phyloP scores from a whole-genome alignment of 2,888 invertebrate genomes.

The Temnothorax unifasciatus region DNA sequence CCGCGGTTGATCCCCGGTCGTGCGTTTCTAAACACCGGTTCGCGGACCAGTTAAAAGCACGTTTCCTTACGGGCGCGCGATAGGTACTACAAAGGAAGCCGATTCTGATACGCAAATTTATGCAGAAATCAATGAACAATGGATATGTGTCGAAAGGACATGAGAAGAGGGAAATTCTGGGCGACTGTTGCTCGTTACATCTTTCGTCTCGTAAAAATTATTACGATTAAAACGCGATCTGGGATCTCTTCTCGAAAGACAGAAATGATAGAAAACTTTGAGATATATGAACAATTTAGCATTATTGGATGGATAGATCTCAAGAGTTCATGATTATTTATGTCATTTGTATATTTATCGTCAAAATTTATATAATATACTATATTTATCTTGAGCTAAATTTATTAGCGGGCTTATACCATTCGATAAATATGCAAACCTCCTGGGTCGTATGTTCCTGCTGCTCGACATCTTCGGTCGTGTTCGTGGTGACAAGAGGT shows the following conservation, averaged over 20 bases:
- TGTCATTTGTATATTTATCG: background rate
- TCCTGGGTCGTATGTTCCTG: constrained; percentile 96
- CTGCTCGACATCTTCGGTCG: constrained; percentile 96
- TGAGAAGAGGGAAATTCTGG: background rate
- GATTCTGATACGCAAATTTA: constrained; percentile 40
- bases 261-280: background rate
- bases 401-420: background rate
- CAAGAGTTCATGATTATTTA: background rate
- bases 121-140: constrained; percentile 51
- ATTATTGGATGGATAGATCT: background rate
- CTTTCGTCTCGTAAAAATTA: constrained; percentile 1
- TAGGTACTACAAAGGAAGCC: constrained; percentile 42
- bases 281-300: background rate
- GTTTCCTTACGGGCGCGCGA: constrained; percentile 30
- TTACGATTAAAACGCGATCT: background rate
- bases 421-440: constrained; percentile 81
- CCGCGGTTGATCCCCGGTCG: constrained; percentile 86
- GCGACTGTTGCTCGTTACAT: background rate
- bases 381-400: background rate
- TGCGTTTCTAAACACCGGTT: constrained; percentile 86
- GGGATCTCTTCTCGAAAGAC: background rate
- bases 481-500: constrained; percentile 95
- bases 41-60: constrained; percentile 50
- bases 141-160: constrained; percentile 12
- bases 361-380: background rate